Percentiles rank a stretch among this genome's conserved stretches.
Evolutionary conservation across 2,113 vertebrate genomes (phyloP).

Genomic region (Pituophis catenifer): DNA sequence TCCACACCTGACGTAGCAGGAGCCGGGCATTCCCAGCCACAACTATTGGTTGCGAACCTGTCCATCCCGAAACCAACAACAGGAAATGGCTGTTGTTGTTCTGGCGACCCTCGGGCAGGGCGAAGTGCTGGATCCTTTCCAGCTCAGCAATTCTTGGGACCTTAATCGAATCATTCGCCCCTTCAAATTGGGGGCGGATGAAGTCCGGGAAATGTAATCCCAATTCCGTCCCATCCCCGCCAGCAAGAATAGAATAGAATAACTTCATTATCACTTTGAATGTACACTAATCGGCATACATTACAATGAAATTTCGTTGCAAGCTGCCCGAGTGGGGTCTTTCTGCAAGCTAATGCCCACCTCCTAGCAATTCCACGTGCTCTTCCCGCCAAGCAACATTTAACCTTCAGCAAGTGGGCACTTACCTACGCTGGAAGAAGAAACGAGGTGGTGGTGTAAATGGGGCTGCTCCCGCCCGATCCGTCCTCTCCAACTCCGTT

Average conservation of each 20-base stretch:
- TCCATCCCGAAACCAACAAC: background rate
- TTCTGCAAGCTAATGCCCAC: background rate
- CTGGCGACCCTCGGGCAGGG: background rate
- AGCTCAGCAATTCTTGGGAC: background rate
- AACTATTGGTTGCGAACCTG: background rate
- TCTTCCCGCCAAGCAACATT: background rate
- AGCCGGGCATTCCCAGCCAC: background rate
- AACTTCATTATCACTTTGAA: no score
- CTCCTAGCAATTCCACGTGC: background rate
- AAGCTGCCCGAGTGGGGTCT: background rate
- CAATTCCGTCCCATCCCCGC: background rate
- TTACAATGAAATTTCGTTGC: no score
- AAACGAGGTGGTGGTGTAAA: background rate
- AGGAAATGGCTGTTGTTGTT: background rate
- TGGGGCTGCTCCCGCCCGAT: accelerated
- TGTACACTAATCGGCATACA: no score
- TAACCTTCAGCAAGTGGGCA: background rate
- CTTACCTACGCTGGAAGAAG: conserved; percentile 23
- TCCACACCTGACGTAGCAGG: no score
- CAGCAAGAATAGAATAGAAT: no score
- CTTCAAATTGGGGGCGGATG: no score
- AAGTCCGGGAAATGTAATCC: background rate
- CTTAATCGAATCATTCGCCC: background rate
- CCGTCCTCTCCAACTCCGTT: background rate
- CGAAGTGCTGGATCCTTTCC: background rate